Evolutionary conservation across 2,797 vertebrate genomes (phyloP), one percentile per base, ranked within the genome.

Genomic region (Peromyscus eremicus): DNA sequence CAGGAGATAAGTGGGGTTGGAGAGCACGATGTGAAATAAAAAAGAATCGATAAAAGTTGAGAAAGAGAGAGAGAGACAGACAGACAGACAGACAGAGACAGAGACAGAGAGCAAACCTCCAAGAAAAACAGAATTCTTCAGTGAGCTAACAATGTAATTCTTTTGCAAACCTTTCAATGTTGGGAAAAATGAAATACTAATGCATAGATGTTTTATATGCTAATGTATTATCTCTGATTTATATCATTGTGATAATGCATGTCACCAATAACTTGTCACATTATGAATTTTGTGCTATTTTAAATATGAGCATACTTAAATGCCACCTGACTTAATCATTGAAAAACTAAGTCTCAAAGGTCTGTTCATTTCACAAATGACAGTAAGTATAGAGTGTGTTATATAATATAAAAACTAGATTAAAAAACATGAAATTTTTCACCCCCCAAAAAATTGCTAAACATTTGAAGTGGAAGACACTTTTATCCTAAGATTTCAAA

Each of bases 141-240:
- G 49, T 80, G 40, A 55, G 37, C 13, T 16, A 83, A 86, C 79
- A 17, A 95, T 32, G 2, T 52, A 92, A 62, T 55, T 68, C 3
- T 55, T 86, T 80, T 62, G 66, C 4, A 97, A 83, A 66, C 2
- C 11, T 88, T 68, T 91, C 43, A 90, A 87, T 94, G 82, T 46
- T 12, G 77, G 14, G 1, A 82, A 94, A 86, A 12, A 46, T 46
- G 34, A 77, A 90, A 75, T 82, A 75, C 6, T 81, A 90, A 88
- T 90, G 23, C 34, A 62, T 79, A 87, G 40, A 81, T 92, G 25
- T 46, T 60, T 80, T 66, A 25, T 40, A 77, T 84, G 49, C 79
- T 90, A 91, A 92, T 66, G 93, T 90, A 83, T 37, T 23, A 60
- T 13, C 34, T 86, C 29, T 92, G 27, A 80, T 73, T 93, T 89